Conservation (phyloP, 2,113 vertebrate species). For the Pseudonaja textilis region DNA sequence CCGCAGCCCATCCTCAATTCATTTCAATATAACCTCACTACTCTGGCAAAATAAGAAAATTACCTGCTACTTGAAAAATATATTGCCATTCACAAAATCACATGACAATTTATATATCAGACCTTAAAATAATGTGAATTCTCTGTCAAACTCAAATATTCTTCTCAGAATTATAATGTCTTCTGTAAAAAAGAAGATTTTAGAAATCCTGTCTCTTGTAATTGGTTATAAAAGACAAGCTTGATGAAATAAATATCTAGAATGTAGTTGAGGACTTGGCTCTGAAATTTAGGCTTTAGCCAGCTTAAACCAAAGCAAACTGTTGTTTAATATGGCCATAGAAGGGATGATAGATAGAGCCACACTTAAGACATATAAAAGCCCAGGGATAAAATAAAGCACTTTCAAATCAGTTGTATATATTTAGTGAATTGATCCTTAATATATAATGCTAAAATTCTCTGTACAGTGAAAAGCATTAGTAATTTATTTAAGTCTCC, state of each 20-base stretch:
- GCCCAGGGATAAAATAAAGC: neutral
- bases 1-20: neutral
- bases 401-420: neutral
- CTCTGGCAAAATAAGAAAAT: neutral
- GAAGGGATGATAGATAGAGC: neutral
- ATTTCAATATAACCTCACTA: neutral
- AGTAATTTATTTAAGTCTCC: neutral
- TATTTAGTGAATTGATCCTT: neutral
- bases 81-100: neutral
- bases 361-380: neutral
- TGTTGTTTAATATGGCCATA: neutral
- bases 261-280: neutral
- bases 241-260: neutral
- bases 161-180: neutral
- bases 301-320: neutral
- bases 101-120: neutral
- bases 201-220: neutral
- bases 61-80: neutral
- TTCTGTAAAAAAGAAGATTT: neutral
- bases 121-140: neutral
- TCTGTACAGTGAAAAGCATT: neutral
- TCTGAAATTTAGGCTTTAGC: neutral
- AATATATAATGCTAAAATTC: neutral
- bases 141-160: neutral
- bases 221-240: neutral